Base-by-base conservation (phyloP, 2,888 invertebrate species). In the Agrochola macilenta region DNA sequence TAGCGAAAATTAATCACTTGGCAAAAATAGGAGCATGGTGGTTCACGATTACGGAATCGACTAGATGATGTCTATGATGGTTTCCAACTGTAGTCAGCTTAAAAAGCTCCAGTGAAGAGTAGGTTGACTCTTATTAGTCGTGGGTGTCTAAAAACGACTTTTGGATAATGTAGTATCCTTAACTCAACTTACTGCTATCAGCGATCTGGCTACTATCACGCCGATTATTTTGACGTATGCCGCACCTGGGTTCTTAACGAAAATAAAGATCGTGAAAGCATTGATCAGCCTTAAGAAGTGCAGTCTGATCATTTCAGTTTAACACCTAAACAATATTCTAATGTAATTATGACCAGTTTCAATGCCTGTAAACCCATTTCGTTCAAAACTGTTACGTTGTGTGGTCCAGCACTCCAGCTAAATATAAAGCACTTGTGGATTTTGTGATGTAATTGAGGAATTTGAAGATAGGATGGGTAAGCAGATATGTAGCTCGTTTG, bases 281-380 rank as follows among this genome's bases (percentile, higher is more conserved):
- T 23, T 52, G 3, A 23, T 9, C 0, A 52, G 2, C 20, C 23
- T 58, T 26, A 14, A 26, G n/a, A 54, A 9, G 23, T 26, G n/a
- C 9, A 26, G 12, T 5, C 46, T 39, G 23, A 9, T 11, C 1
- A 46, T 39, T 66, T 4, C 43, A 17, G 8, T 35, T 17, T 43
- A 58, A 39, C 8, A 52, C 1, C 5, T 23, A 52, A 77, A 52
- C 43, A 43, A 35, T 43, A 49, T 49, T 30, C 52, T 52, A 43
- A 43, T 52, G 26, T 30, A 61, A 61, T 35, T 2, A 65, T 49
- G n/a, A 52, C n/a, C 60, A 54, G 12, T 35, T 77, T 23, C 9
- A 69, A 54, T n/a, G 35, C 43, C 61, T 61, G 61, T 78, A 78
- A 78, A 77, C 30, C 35, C 69, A 35, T 77, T 61, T 61, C 14